Evolutionary conservation across 1,140 invertebrate genomes (phyloP), one percentile per base, ranked within the genome.

Genomic region (Drosophila auraria): DNA sequence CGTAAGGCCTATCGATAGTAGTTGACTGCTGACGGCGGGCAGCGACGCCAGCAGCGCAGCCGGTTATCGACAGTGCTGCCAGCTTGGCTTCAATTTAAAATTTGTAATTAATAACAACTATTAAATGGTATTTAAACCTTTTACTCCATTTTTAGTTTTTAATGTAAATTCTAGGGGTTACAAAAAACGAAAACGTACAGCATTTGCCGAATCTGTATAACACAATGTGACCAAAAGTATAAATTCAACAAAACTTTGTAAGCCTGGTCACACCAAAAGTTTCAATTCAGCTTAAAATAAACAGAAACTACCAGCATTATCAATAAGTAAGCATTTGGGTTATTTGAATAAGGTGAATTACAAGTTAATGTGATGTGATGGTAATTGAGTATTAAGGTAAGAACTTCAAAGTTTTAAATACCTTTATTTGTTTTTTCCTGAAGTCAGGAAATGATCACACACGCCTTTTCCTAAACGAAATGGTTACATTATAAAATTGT

Each of bases 1-100:
- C 83, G 87, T 82, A 73, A 81, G 73, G 72, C 63, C 86, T 90
- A 89, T 90, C 84, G 84, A 89, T 90, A 89, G 71, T 82, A 80
- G 86, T 90, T 82, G 56, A 59, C 50, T 36, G 38, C 44, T 14
- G 38, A 30, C 61, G 54, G 33, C 42, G 50, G 38, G 40, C 33
- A 38, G 63, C 60, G 45, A 54, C 44, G 71, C 47, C n/a, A 30
- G 56, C 56, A 23, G 38, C 30, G 63, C 53, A 20, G 63, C 62
- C 25, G 59, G 49, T 54, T 58, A 60, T 57, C 54, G 54, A 57
- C 54, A 57, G 54, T 57, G 54, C 36, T 57, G 54, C 40, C 54
- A 57, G 36, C 36, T 57, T 25, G 54, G 20, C 20, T 40, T 40
- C 20, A n/a, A 3, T 11, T 25, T 4, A 25, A 45, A 11, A 4